Evolutionary conservation across 2,888 invertebrate species (phyloP), one percentile per base, ranked within the genome.

Genomic region (Eilema depressum): DNA sequence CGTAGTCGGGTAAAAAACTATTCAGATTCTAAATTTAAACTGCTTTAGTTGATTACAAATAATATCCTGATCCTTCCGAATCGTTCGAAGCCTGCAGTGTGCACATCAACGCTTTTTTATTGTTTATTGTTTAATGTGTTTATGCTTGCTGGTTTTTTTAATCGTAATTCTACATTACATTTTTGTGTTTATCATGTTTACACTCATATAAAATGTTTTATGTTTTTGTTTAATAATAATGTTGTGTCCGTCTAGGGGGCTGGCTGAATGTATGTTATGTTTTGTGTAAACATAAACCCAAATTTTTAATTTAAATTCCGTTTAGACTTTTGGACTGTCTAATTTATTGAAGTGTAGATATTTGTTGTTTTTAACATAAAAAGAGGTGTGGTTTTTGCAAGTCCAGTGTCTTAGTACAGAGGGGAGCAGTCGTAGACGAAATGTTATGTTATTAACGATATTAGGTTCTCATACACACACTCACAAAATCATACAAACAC

Each of bases 101-200:
- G 69, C 28, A 37, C 28, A 74, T 76, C 73, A 75, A 73, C 23
- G 80, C 77, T 81, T 82, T 72, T 66, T 66, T 74, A 3, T n/a
- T 33, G n/a, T 65, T 69, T 66, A 74, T 59, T 74, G 66, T 75
- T n/a, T 77, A 62, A 74, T 66, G 53, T 75, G 71, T 71, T 78
- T 74, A 70, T 75, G 86, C 82, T 85, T 87, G 86, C 83, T 74
- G 64, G 73, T 76, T 79, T 64, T 66, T 73, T 75, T 78, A 41
- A 30, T 69, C 41, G 78, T 76, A 26, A 68, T 74, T 57, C 57
- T 76, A 76, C 30, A 73, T 74, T 65, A 69, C 81, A 77, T 77
- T 78, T 74, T 71, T 74, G 73, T 76, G 41, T 53, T 68, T 28
- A 64, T 64, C 63, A 63, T 41, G 25, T 25, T 63, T 14, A 62